phyloP scores from a whole-genome alignment of 2,888 invertebrate species.

The Tenthredo notha region DNA sequence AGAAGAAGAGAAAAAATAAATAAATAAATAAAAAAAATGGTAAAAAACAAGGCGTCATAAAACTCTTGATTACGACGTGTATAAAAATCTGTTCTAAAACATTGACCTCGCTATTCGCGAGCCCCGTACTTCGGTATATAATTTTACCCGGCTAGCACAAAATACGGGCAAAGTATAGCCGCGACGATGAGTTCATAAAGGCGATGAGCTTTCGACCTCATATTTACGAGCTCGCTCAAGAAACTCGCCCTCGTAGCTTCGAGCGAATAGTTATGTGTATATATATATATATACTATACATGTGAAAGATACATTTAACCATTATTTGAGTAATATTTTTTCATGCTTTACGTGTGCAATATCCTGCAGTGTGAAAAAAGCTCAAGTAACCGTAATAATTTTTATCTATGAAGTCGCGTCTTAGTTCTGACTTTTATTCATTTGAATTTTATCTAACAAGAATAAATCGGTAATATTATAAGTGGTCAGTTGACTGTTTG shows the following conservation, averaged over 20 bases:
- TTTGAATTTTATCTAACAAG: too few relatives aligned
- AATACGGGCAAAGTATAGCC: constrained; percentile 10
- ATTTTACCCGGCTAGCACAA: background rate
- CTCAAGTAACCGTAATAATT: background rate
- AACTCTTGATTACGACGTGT: background rate
- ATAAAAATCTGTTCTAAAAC: constrained; percentile 16
- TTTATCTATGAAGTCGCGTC: background rate
- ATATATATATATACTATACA: background rate
- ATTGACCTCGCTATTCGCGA: background rate
- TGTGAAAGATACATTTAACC: background rate
- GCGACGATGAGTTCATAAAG: constrained; percentile 43
- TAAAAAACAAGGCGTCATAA: background rate
- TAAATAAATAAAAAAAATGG: background rate
- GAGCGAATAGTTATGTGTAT: background rate
- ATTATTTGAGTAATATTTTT: constrained; percentile 18
- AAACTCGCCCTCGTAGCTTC: constrained; percentile 11
- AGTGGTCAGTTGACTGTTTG: constrained; percentile 1
- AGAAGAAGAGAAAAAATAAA: background rate
- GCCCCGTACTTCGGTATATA: background rate
- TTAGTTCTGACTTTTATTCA: background rate
- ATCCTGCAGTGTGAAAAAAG: background rate
- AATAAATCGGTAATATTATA: constrained; percentile 10
- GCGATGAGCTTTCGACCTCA: constrained; percentile 27
- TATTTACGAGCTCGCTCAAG: constrained; percentile 35
- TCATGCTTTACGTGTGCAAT: background rate